Evolutionary conservation across 2,888 invertebrate species (phyloP), one percentile per base, ranked within the genome.

Genomic region (Mythimna impura): DNA sequence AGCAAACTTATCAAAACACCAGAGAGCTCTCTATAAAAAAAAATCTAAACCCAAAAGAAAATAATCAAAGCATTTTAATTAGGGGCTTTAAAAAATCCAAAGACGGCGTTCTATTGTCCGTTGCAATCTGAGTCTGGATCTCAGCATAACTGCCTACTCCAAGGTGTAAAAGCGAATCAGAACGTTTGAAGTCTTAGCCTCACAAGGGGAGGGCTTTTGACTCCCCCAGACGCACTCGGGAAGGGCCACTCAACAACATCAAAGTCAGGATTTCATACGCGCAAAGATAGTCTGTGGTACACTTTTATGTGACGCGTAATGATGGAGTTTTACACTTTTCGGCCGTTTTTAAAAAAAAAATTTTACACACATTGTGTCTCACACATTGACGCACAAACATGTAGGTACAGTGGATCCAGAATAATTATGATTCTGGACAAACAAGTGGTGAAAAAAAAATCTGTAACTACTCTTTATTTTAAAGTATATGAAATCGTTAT

Each of bases 91-190:
- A 68, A 80, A 81, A 76, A 78, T 66, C 78, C 67, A 82, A 82
- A 81, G 82, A 76, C 73, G 76, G 71, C 55, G 52, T 57, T 36
- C 76, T 52, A 82, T 87, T 86, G 84, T 86, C 84, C 75, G 65
- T 57, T 61, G 67, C 75, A 81, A 80, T 83, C 82, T 73, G 78
- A 80, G 85, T 80, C 81, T 84, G 77, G 73, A 83, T 86, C 85
- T 83, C 86, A 74, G 81, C 82, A 60, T 87, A 88, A 86, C 88
- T 86, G 88, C 89, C 91, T 91, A 89, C 92, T 91, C 87, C 84
- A 91, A 94, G 94, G 94, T 92, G 94, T 94, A 94, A 94, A 94
- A 89, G 94, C 93, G 92, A 93, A 94, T 93, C 94, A 91, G 90
- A 90, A 82, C 93, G 91, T 93, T 94, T 94, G 92, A 93, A 92